Evolutionary conservation across 2,113 vertebrate genomes (phyloP).

Genomic region (Romanogobio albipinnatus): DNA sequence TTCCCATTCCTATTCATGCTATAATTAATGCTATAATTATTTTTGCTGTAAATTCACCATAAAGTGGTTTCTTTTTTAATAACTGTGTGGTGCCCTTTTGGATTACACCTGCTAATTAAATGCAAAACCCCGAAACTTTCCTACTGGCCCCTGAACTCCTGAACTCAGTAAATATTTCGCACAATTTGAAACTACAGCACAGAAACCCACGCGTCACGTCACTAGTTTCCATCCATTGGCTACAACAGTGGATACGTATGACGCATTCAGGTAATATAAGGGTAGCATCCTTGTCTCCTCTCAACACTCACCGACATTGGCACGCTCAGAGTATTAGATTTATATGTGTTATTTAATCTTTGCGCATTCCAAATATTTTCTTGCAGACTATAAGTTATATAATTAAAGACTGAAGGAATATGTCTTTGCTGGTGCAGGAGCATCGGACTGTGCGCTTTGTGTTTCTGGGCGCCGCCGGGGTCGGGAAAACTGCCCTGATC

Average conservation of each 20-base stretch:
- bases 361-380: not conserved
- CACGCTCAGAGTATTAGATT: not conserved
- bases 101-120: not conserved
- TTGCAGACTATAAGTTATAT: not conserved
- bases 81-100: not conserved
- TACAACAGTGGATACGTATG: not conserved
- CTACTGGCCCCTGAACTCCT: not conserved
- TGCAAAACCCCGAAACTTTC: not conserved
- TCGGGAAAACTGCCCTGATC: slow-evolving; percentile 78
- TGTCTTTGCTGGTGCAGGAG: slow-evolving; percentile 60
- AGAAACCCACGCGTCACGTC: slow-evolving; percentile 4
- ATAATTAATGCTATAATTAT: not conserved
- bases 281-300: not conserved
- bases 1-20: not conserved
- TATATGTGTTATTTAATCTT: not conserved
- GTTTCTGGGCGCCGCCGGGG: slow-evolving; percentile 75
- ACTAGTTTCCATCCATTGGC: slow-evolving; percentile 13
- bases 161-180: not conserved
- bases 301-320: not conserved
- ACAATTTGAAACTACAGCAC: not conserved
- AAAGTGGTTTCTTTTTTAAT: not conserved
- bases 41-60: not conserved
- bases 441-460: slow-evolving; percentile 67
- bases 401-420: slow-evolving; percentile 35
- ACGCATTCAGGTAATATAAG: slow-evolving; percentile 12